Base-by-base conservation (phyloP, 2,888 invertebrate genomes). In the Aelia acuminata region DNA sequence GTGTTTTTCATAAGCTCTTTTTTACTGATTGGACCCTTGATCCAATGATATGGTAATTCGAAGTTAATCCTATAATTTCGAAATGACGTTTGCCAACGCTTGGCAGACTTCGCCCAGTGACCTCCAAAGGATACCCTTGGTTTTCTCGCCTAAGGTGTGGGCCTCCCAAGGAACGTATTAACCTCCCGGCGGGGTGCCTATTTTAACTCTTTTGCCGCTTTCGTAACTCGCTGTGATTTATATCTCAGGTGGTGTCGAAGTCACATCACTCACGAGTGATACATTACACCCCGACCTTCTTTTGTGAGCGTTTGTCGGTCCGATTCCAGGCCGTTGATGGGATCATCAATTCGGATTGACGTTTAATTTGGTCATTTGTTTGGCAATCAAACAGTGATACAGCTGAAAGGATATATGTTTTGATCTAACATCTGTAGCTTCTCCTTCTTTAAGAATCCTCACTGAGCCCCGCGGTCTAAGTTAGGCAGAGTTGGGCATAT, bases 81-180 rank as follows among this genome's bases (percentile, higher is more conserved):
- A 26, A 26, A 57, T 3, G n/a, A 11, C 20, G 20, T 53, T 53
- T 53, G 11, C 53, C n/a, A n/a, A 53, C n/a, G n/a, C 26, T 57
- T 26, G 8, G 26, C 57, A 13, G 15, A 31, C 26, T 26, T 26
- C 4, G 57, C 57, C 57, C 15, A 31, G 26, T 57, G 26, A 31
- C 57, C 57, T 57, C 57, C n/a, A 26, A 53, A 57, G 57, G 57
- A 57, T 57, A 57, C 57, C 57, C 57, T 57, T 57, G 57, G 26
- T 57, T 43, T 43, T 57, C 57, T 15, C 26, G 3, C 15, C 57
- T 57, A 57, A 57, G 57, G 57, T 57, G 90, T 89, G 89, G 89
- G 89, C 85, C 86, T 89, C 86, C 70, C 88, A 48, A 88, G 80
- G 75, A 75, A 70, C 70, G 39, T 75, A 39, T 75, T 75, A 75